Evolutionary conservation across 2,797 vertebrate species (phyloP), one percentile per base, ranked within the genome.

Genomic region (Saxicola maurus): DNA sequence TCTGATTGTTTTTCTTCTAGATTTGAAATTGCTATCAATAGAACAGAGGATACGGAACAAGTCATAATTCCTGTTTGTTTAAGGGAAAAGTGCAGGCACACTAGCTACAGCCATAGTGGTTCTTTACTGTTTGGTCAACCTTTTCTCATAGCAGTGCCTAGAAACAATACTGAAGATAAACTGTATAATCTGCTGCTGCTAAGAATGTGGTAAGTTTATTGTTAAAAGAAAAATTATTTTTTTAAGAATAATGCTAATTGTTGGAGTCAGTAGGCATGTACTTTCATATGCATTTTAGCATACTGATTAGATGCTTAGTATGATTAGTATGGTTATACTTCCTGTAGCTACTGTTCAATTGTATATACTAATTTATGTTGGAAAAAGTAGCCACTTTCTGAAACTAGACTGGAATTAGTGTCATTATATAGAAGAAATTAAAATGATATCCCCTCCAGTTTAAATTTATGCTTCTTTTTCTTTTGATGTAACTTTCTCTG

Each of bases 21-120:
- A 72, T 99, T 99, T 86, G 98, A 99, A 97, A 97, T 99, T 75
- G 97, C 98, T 15, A 98, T 99, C 93, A 99, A 98, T 94, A 97
- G 98, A 91, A 97, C 98, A 79, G 98, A 99, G 96, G 99, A 99
- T 96, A 98, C 98, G 1, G 98, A 99, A 53, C 98, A 99, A 59
- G 98, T 99, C 33, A 97, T 99, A 95, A 98, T 99, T 97, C 99
- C 99, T 24, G 98, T 99, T 93, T 99, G 99, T 96, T 97, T 99
- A 95, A 97, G 98, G 92, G 99, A 99, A 95, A 99, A 99, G 95
- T 99, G 98, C 96, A 98, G 98, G 93, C 99, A 99, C 96, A 98
- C 98, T 19, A 98, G 98, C 91, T 99, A 99, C 81, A 99, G 98
- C 94, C 99, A 99, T 96, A 99, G 98, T 96, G 98, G 98, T 95